A percentile compares a stretch with the other conserved stretches of the same genome.
Conservation (phyloP, 2,797 vertebrate species). For the Crenuchus spilurus region DNA sequence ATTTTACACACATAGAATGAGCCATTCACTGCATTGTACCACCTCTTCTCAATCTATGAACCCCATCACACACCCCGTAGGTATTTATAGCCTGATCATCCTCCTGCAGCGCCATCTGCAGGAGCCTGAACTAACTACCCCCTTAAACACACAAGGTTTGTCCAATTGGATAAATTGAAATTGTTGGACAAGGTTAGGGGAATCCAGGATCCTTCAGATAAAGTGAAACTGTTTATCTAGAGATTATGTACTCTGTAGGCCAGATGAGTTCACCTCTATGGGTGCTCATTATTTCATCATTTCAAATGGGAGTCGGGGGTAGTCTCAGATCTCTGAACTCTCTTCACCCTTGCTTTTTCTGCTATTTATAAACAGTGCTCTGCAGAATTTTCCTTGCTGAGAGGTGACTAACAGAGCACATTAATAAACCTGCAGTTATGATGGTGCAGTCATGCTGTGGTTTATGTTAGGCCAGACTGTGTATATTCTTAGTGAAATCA, state of each 20-base stretch:
- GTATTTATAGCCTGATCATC: too few relatives aligned
- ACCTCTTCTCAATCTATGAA: too few relatives aligned
- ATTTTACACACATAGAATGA: too few relatives aligned
- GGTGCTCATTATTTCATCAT: conserved; percentile 13
- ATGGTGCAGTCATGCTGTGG: conserved; percentile 12
- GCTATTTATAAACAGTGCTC: conserved; percentile 34
- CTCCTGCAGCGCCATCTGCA: too few relatives aligned
- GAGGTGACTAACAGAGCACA: conserved; percentile 11
- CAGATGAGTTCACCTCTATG: conserved; percentile 22
- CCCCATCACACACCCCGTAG: too few relatives aligned
- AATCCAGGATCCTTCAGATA: neutral
- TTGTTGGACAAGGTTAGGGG: neutral
- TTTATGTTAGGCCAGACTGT: conserved; percentile 35
- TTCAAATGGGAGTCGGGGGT: too few relatives aligned
- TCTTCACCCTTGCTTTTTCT: neutral
- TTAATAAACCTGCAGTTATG: conserved; percentile 29
- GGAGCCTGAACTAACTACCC: too few relatives aligned
- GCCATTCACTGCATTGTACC: too few relatives aligned
- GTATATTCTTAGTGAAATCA: conserved; percentile 37
- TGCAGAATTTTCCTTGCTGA: conserved; percentile 1
- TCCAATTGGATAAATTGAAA: too few relatives aligned
- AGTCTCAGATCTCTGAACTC: conserved; percentile 12
- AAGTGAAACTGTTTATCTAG: conserved; percentile 19
- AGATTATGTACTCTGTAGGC: neutral
- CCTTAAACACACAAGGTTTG: too few relatives aligned